These are phyloP conservation scores for Drosophila suzukii DNA, from an alignment of 1,140 invertebrate genomes.

Conservation along the genomic window DNA sequence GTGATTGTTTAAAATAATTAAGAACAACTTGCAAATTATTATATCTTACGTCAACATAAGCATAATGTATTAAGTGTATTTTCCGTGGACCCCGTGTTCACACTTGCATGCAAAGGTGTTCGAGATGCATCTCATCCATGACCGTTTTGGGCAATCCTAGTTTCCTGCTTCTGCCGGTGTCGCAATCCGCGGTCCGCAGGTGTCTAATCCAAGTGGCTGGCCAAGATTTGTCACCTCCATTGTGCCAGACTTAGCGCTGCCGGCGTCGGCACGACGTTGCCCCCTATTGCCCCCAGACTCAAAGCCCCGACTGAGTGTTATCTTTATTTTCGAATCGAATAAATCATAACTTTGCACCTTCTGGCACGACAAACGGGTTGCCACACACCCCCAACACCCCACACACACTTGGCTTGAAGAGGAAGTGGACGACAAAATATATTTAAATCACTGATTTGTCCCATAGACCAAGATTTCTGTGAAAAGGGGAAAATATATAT, in stretches of 20 bases:
- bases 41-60: not conserved
- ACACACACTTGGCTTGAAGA: not conserved
- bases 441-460: not conserved
- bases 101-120: constrained; percentile 10
- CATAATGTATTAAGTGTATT: too few relatives aligned
- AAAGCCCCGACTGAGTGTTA: constrained; percentile 22
- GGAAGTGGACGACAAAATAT: not conserved
- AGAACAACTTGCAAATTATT: not conserved
- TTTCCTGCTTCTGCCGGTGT: constrained; percentile 23
- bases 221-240: constrained; percentile 50
- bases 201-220: constrained; percentile 44
- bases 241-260: constrained; percentile 32
- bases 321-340: constrained; percentile 46
- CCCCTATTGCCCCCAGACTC: constrained; percentile 14
- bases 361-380: constrained; percentile 26
- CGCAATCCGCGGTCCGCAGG: constrained; percentile 42
- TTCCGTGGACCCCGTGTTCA: constrained; percentile 7
- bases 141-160: constrained; percentile 23
- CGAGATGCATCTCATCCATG: constrained; percentile 31
- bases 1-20: not conserved
- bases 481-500: not conserved
- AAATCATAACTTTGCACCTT: constrained; percentile 54
- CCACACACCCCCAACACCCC: constrained; percentile 10
- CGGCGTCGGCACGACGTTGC: constrained; percentile 36
- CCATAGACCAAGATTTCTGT: too few relatives aligned